Evolutionary conservation across 2,888 invertebrate species (phyloP), one percentile per base, ranked within the genome.

Genomic region (Acleris sparsana): DNA sequence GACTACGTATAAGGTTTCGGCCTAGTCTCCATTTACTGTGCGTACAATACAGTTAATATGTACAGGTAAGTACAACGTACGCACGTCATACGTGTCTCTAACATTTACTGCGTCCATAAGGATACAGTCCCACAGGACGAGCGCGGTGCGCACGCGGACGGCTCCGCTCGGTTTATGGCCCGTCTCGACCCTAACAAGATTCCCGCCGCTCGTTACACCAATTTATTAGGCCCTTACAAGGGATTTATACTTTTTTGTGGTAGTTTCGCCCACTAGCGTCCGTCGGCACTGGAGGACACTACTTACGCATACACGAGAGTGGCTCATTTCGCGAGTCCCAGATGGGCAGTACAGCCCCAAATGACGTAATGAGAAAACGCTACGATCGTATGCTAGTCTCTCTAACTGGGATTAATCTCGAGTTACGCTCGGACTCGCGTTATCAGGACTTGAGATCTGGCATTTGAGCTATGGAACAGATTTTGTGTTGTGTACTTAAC

Each of bases 151-250:
- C 33, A 55, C 29, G 48, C 60, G 48, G 59, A 46, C 58, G 17
- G 46, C 46, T 56, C 52, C 70, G 57, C 69, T 70, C 79, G 71
- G 71, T 86, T 86, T 85, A 85, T 77, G 77, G 77, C 77, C 71
- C 72, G 75, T 73, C 78, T 74, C 80, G 79, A 76, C 81, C 69
- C 80, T 83, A 82, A 87, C 86, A 84, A 86, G 84, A 82, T 86
- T 83, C 77, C 78, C 75, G 71, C 53, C 77, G 79, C 80, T 83
- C 82, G 85, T 88, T 84, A 87, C 79, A 75, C 73, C 85, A 86
- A 86, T 87, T 87, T 87, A 87, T 87, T 80, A 83, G 82, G 72
- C 81, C 82, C 85, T 85, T 83, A 85, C 78, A 82, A 79, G 76
- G 83, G 83, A 86, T 87, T 87, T 87, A 86, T 86, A 82, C 70